Percentiles rank a stretch among this genome's conserved stretches.
phyloP scores from a whole-genome alignment of 2,797 vertebrate species.

The Euphonia xanthogaster region DNA sequence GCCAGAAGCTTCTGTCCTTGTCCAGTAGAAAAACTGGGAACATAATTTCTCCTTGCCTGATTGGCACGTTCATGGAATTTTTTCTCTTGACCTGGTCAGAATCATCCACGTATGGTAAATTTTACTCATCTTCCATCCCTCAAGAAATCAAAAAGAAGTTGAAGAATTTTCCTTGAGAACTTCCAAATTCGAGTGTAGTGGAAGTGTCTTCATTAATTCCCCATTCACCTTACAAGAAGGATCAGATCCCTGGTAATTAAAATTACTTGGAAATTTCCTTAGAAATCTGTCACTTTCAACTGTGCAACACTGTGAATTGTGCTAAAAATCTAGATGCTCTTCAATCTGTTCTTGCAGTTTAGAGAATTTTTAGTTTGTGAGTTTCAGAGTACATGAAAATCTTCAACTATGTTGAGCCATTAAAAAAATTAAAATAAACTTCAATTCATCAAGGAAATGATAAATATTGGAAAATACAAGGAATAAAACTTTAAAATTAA shows the following conservation, averaged over 20 bases:
- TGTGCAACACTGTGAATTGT: not conserved
- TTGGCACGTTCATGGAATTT: not conserved
- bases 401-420: not conserved
- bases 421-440: not conserved
- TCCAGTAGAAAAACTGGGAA: not conserved
- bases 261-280: not conserved
- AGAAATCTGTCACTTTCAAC: not conserved
- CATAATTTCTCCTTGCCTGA: not conserved
- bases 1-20: not conserved
- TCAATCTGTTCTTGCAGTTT: not conserved
- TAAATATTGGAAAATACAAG: not conserved
- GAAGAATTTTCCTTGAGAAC: not conserved
- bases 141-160: not conserved
- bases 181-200: not conserved
- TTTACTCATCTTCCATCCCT: not conserved
- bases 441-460: not conserved
- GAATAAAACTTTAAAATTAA: not conserved
- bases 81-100: not conserved
- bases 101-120: not conserved
- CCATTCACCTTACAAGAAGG: not conserved
- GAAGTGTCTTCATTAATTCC: not conserved
- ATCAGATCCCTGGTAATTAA: not conserved
- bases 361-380: not conserved
- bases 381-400: not conserved
- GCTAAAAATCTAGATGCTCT: not conserved